Evolutionary conservation across 2,888 invertebrate genomes (phyloP).

Genomic region (Spilosoma lubricipeda): DNA sequence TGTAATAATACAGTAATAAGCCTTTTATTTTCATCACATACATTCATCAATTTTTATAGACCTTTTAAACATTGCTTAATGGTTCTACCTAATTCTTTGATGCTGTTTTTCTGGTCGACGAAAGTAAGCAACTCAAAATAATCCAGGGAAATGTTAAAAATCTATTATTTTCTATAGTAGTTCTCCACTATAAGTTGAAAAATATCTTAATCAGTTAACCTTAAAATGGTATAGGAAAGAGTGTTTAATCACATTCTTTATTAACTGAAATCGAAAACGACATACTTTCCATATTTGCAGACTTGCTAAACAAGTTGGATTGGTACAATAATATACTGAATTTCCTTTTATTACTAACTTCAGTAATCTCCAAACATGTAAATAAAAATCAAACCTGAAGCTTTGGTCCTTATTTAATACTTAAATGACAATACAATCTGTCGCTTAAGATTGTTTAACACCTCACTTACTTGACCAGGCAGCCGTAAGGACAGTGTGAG

Average conservation of each 20-base stretch:
- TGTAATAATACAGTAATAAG: too few relatives aligned
- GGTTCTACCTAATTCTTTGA: neutral
- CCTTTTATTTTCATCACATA: too few relatives aligned
- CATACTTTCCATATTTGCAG: too few relatives aligned
- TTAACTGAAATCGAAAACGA: too few relatives aligned
- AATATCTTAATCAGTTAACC: too few relatives aligned
- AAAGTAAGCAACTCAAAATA: neutral
- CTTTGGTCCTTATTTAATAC: neutral
- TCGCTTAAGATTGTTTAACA: conserved; percentile 27
- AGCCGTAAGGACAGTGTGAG: conserved; percentile 77
- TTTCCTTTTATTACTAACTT: neutral
- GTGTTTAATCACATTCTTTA: too few relatives aligned
- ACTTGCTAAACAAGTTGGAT: too few relatives aligned
- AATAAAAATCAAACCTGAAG: neutral
- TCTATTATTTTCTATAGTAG: too few relatives aligned
- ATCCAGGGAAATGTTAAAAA: neutral
- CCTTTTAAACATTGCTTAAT: too few relatives aligned
- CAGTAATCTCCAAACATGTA: neutral
- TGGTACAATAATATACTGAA: neutral
- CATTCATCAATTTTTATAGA: too few relatives aligned
- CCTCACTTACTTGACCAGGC: conserved; percentile 48
- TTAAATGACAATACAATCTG: neutral
- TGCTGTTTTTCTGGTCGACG: neutral
- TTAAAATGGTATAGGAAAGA: too few relatives aligned
- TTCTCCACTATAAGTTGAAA: too few relatives aligned